These are phyloP conservation scores for Amorpha juglandis DNA, from an alignment of 2,888 invertebrate species.

Conservation along the genomic window DNA sequence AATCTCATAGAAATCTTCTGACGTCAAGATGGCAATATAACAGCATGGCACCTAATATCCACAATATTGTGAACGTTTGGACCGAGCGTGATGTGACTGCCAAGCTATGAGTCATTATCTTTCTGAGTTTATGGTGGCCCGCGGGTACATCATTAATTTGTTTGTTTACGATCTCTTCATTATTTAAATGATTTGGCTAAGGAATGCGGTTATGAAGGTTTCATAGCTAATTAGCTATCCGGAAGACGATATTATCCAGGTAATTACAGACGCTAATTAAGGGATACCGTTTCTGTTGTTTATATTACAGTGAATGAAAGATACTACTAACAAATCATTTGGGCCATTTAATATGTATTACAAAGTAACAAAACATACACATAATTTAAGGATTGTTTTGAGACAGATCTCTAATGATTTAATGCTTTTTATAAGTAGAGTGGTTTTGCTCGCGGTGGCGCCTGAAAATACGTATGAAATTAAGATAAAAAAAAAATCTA, in stretches of 20 bases:
- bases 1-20: conserved; percentile 8
- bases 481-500: too few relatives aligned
- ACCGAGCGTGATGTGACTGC: conserved; percentile 40
- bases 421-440: too few relatives aligned
- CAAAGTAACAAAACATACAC: too few relatives aligned
- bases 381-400: too few relatives aligned
- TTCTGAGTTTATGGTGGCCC: conserved; percentile 36
- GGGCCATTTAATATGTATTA: too few relatives aligned
- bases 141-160: conserved; percentile 10
- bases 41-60: conserved; percentile 35
- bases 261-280: neutral
- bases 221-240: neutral
- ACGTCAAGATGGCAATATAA: conserved; percentile 30
- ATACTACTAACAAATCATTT: too few relatives aligned
- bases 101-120: conserved; percentile 41
- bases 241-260: neutral
- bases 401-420: too few relatives aligned
- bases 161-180: conserved; percentile 6
- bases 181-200: neutral
- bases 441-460: too few relatives aligned
- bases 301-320: neutral
- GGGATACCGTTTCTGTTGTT: neutral
- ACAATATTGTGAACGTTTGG: conserved; percentile 47
- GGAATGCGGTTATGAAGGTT: neutral
- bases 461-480: too few relatives aligned